These are phyloP conservation scores for Periophthalmus magnuspinnatus DNA, from an alignment of 2,797 vertebrate species.

Conservation along the genomic window DNA sequence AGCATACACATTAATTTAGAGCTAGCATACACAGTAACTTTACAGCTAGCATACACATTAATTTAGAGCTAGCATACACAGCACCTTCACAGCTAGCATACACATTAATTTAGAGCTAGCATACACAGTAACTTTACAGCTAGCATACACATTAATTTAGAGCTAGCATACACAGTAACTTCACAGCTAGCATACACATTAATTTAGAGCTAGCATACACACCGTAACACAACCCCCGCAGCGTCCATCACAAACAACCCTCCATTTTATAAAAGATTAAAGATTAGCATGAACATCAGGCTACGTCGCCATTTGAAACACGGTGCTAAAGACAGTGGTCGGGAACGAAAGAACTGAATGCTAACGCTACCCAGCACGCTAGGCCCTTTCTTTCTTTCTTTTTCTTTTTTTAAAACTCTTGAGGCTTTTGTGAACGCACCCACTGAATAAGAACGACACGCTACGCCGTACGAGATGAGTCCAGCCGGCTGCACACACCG, in stretches of 20 bases:
- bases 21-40: too few relatives aligned
- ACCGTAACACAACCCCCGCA: background rate
- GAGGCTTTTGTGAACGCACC: conserved; percentile 33
- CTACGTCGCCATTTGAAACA: conserved; percentile 21
- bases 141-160: too few relatives aligned
- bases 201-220: background rate
- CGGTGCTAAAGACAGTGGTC: conserved; percentile 17
- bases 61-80: too few relatives aligned
- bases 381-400: conserved; percentile 57
- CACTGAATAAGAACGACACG: conserved; percentile 29
- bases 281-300: conserved; percentile 17
- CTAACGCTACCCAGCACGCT: conserved; percentile 12
- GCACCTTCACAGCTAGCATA: too few relatives aligned
- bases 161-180: too few relatives aligned
- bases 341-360: conserved; percentile 14
- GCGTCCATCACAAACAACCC: conserved; percentile 30
- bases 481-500: conserved; percentile 39
- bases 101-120: background rate
- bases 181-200: background rate
- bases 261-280: conserved; percentile 32
- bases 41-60: too few relatives aligned
- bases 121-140: too few relatives aligned
- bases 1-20: too few relatives aligned
- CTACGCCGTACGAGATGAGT: conserved; percentile 61
- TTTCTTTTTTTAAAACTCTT: too few relatives aligned